Conservation (phyloP, 2,113 vertebrate species). For the Pithys albifrons region DNA sequence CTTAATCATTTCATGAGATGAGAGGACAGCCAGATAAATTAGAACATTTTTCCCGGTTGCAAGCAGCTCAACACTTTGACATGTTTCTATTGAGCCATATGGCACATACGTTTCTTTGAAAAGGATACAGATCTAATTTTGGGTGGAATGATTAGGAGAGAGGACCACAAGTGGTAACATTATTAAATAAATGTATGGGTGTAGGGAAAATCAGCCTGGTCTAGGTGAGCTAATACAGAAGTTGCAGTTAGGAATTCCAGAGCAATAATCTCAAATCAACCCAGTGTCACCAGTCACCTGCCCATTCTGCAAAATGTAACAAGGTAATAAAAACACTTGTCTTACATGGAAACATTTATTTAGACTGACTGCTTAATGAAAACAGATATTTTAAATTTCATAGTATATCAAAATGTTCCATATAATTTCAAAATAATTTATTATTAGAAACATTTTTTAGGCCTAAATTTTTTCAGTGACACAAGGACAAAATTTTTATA, state of each 20-base stretch:
- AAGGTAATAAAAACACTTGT: neutral
- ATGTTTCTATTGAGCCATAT: neutral
- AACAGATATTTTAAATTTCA: neutral
- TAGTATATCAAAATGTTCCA: neutral
- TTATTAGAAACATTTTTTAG: neutral
- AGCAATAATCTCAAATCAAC: neutral
- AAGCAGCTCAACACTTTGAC: neutral
- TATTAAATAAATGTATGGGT: neutral
- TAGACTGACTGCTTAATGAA: neutral
- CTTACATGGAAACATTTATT: neutral
- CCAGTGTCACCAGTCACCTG: neutral
- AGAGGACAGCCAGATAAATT: neutral
- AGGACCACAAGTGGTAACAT: neutral
- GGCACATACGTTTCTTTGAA: neutral
- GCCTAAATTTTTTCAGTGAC: neutral
- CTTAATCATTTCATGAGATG: neutral
- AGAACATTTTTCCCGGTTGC: neutral
- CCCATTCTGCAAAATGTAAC: accelerated
- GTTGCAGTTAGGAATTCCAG: neutral
- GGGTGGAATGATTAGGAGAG: neutral
- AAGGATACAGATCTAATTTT: neutral
- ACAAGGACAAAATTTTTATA: neutral
- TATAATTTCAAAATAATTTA: neutral
- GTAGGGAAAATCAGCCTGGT: neutral
- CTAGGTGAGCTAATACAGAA: neutral